Conservation (phyloP, 92 coral and sea anemone species). For the Heteractis magnifica region DNA sequence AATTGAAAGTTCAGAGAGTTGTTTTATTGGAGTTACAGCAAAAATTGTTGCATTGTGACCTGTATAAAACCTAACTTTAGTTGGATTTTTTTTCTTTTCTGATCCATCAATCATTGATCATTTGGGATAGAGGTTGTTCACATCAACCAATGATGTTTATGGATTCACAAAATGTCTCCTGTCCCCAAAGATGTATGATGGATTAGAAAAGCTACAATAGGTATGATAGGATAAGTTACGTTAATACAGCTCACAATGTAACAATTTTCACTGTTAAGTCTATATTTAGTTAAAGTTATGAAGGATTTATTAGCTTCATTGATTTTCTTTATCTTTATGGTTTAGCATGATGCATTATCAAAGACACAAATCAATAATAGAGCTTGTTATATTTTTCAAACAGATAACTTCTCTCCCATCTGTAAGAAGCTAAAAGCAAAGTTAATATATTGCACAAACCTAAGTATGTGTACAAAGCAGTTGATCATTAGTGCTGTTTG, state of each 20-base stretch:
- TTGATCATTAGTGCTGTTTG: not conserved
- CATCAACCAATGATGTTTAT: too few species aligned
- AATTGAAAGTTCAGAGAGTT: not conserved
- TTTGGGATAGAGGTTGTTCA: too few species aligned
- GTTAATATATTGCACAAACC: not conserved
- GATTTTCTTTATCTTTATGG: not conserved
- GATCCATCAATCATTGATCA: too few species aligned
- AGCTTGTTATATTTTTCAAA: conserved; percentile 11
- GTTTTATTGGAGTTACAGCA: not conserved
- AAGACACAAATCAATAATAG: not conserved
- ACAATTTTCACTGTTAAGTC: too few species aligned
- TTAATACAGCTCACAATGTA: too few species aligned
- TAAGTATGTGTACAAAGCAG: not conserved
- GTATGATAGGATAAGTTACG: too few species aligned
- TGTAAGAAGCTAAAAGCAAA: not conserved
- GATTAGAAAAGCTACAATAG: too few species aligned
- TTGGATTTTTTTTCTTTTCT: too few species aligned
- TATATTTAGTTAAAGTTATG: not conserved
- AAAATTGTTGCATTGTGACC: not conserved
- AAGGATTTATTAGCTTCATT: not conserved
- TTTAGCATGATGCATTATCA: conserved; percentile 2
- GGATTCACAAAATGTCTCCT: too few species aligned
- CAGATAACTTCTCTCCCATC: not conserved
- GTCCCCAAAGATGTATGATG: too few species aligned
- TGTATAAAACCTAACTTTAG: too few species aligned